phyloP scores from a whole-genome alignment of 2,797 vertebrate species.

The Sarcophilus harrisii region DNA sequence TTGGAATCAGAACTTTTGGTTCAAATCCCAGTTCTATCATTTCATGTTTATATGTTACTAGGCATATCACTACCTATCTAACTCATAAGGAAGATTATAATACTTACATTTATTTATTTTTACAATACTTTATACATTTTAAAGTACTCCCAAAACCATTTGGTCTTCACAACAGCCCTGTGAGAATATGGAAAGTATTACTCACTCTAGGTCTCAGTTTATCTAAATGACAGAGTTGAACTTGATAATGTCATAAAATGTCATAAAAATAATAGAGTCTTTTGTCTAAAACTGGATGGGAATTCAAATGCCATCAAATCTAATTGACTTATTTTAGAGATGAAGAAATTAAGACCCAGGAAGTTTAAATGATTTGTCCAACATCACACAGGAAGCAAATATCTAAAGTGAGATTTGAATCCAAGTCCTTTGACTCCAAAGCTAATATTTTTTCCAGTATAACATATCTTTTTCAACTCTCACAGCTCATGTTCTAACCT shows the following conservation, averaged over 20 bases:
- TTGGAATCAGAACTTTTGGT: not conserved
- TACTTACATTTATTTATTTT: not conserved
- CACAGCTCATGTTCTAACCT: not conserved
- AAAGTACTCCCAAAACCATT: not conserved
- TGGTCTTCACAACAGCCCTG: not conserved
- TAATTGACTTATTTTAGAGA: slow-evolving; percentile 1
- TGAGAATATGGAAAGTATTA: slow-evolving; percentile 15
- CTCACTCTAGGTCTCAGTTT: slow-evolving; percentile 11
- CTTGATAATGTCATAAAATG: not conserved
- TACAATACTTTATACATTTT: not conserved
- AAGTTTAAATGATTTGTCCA: slow-evolving; percentile 7
- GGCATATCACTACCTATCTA: not conserved
- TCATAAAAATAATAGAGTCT: not conserved
- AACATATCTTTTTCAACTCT: not conserved
- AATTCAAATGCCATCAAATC: not conserved
- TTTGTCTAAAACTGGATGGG: not conserved
- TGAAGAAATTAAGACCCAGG: not conserved
- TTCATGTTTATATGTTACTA: not conserved
- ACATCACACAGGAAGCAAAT: not conserved
- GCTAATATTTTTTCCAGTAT: not conserved
- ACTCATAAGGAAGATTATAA: not conserved
- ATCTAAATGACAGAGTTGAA: not conserved
- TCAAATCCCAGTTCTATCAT: not conserved
- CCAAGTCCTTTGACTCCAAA: not conserved
- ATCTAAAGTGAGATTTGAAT: not conserved